phyloP scores from a whole-genome alignment of 2,888 invertebrate genomes.

The Tenthredo notha region DNA sequence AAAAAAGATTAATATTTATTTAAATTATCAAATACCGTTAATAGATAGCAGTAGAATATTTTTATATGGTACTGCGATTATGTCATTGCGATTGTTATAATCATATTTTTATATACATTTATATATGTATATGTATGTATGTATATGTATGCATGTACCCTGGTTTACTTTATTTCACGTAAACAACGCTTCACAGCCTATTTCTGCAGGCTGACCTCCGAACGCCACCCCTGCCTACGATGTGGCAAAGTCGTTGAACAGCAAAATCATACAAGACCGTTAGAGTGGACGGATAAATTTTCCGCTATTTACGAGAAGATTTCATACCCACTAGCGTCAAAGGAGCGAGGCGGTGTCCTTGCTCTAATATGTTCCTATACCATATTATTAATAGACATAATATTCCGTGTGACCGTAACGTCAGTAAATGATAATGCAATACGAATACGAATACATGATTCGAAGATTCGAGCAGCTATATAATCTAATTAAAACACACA shows the following conservation, averaged over 20 bases:
- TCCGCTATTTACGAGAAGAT: constrained; percentile 75
- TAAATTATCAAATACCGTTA: neutral
- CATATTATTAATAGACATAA: constrained; percentile 67
- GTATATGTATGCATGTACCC: neutral
- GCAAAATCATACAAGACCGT: constrained; percentile 62
- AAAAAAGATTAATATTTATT: too few relatives aligned
- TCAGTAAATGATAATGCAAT: neutral
- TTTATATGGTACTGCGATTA: neutral
- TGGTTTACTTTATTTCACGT: neutral
- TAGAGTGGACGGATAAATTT: constrained; percentile 72
- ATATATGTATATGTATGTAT: neutral
- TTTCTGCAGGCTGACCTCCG: constrained; percentile 38
- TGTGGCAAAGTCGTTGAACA: constrained; percentile 70
- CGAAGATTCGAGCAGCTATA: neutral
- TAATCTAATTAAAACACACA: too few relatives aligned
- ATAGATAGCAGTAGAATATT: neutral
- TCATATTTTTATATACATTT: too few relatives aligned
- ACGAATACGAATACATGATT: neutral
- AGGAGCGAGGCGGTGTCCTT: constrained; percentile 69
- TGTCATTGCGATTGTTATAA: neutral
- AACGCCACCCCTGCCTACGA: constrained; percentile 68
- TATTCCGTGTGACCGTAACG: neutral
- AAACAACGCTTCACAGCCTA: constrained; percentile 39
- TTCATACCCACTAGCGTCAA: constrained; percentile 73
- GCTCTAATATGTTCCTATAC: constrained; percentile 65